Conservation (phyloP, 2,888 invertebrate species). For the Napeogenes sylphis region DNA sequence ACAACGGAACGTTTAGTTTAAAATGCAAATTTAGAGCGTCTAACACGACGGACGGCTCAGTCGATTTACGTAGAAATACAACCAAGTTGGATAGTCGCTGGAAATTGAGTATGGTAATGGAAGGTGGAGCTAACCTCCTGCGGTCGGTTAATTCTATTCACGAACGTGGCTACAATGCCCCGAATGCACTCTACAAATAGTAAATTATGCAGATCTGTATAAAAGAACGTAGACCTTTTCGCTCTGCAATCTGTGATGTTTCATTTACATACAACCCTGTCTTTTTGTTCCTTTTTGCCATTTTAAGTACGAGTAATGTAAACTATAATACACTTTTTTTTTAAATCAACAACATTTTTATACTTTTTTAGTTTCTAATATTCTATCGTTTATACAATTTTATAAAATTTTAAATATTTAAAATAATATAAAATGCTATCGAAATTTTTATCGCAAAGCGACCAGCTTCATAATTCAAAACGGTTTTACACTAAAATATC, state of each 20-base stretch:
- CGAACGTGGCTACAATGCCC: conserved; percentile 41
- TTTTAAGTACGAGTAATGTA: neutral
- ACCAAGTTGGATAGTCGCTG: conserved; percentile 47
- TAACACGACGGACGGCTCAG: conserved; percentile 50
- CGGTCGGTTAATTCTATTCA: conserved; percentile 57
- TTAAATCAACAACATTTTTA: too few relatives aligned
- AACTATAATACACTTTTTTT: neutral
- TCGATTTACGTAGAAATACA: conserved; percentile 52
- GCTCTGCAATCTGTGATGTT: conserved; percentile 22
- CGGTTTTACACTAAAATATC: conserved; percentile 1
- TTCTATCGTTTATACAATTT: too few relatives aligned
- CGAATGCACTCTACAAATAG: conserved; percentile 54
- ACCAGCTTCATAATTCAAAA: too few relatives aligned
- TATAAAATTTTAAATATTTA: too few relatives aligned
- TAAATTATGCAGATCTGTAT: conserved; percentile 40
- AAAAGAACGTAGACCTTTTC: conserved; percentile 22
- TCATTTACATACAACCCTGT: conserved; percentile 21
- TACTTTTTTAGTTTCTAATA: too few relatives aligned
- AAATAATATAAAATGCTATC: too few relatives aligned
- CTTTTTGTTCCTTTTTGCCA: conserved; percentile 8
- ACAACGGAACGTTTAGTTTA: conserved; percentile 71
- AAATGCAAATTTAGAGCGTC: conserved; percentile 71
- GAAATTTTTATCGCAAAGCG: too few relatives aligned
- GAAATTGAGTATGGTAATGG: conserved; percentile 54
- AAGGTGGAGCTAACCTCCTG: conserved; percentile 38